Evolutionary conservation across 2,888 invertebrate species (phyloP), one percentile per base, ranked within the genome.

Genomic region (Phoenoteleia sp.): DNA sequence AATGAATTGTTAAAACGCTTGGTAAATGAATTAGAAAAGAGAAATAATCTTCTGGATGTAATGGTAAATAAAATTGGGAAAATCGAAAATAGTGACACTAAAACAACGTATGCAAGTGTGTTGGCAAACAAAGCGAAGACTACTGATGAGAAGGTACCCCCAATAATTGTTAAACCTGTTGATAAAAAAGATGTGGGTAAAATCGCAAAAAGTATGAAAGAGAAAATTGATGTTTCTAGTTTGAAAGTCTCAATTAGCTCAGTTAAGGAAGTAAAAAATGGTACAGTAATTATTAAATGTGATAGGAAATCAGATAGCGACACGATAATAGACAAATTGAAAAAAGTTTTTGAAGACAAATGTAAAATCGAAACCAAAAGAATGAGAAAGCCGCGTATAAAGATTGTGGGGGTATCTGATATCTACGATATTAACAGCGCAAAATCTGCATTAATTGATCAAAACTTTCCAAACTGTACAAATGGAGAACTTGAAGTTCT

Each of bases 321-420:
- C 13, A 45, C 1, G 15, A 29, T 64, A 13, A 6, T 45, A 17
- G 15, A 7, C 4, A 11, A 64, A 39, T 29, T 64, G 13, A 29
- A 25, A 42, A 42, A 45, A 27, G 27, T 54, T 0, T 17, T 36
- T 7, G 23, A 15, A 3, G 27, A 54, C 1, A 62, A 74, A 13
- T 74, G 52, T 15, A 9, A 36, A 39, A 19, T 74, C 5, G 33
- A 33, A 52, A 62, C 25, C 0, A 33, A 58, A 15, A 25, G 17
- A 23, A 5, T 74, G 52, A 49, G 7, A 52, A 74, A 52, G 23
- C 75, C 75, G 11, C 33, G 54, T 5, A 54, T 75, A 1, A 75
- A 75, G 33, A 75, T 75, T 21, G 62, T 64, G 7, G 66, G 39
- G 3, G 64, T 75, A 0, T 1, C 3, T 0, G 29, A 58, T 2